Evolutionary conservation across 30 jellyfish, hydroid and myxozoan genomes (phyloP).

Genomic region (Cassiopea andromeda): DNA sequence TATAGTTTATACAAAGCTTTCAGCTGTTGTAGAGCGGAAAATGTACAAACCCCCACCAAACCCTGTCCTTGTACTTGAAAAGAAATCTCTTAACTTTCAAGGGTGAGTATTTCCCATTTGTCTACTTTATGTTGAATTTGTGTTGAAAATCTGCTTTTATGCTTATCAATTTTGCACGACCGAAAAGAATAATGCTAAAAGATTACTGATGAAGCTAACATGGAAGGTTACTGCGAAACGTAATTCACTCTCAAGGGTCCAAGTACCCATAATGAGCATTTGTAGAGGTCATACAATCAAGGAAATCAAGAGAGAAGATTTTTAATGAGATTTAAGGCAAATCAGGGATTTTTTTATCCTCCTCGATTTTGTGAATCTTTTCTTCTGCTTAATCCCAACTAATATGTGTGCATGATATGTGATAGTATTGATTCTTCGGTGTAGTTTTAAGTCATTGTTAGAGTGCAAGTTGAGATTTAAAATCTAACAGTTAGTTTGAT

Average conservation of each 20-base stretch:
- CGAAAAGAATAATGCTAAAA: neutral
- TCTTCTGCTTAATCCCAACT: neutral
- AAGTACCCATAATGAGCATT: too few species aligned
- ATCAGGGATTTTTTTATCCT: neutral
- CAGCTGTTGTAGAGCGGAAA: constrained; percentile 80
- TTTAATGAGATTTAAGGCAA: neutral
- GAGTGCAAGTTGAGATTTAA: neutral
- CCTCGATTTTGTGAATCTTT: neutral
- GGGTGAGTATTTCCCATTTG: neutral
- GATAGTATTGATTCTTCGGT: neutral
- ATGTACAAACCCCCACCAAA: constrained; percentile 48
- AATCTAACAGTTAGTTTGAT: neutral
- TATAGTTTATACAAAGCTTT: constrained; percentile 55
- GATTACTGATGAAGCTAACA: too few species aligned
- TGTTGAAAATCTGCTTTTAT: neutral
- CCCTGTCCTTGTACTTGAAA: constrained; percentile 42
- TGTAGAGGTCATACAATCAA: too few species aligned
- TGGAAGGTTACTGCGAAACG: too few species aligned
- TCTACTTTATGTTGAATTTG: neutral
- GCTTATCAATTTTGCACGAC: neutral
- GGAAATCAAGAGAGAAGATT: too few species aligned
- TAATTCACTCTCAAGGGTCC: too few species aligned
- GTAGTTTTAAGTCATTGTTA: neutral
- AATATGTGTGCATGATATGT: too few species aligned
- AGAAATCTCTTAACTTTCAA: constrained; percentile 51